Base-by-base conservation (phyloP, 2,113 vertebrate species). In the Misgurnus mizolepis region DNA sequence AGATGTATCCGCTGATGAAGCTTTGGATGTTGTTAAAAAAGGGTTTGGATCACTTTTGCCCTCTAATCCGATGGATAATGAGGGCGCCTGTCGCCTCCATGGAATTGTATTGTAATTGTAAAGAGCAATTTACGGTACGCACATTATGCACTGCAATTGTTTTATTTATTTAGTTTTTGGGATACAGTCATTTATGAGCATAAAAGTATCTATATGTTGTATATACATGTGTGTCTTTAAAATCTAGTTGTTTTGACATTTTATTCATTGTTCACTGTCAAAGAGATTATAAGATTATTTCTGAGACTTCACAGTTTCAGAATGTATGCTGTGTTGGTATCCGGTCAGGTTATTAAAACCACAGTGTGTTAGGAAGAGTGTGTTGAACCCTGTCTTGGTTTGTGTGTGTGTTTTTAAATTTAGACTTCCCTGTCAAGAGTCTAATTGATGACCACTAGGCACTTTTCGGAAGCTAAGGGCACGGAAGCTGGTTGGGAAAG, bases 21-120 rank as follows among this genome's bases (percentile, higher is more conserved):
- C 89, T 88, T 88, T 86, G 89, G 93, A 86, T 92, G 87, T 90
- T 92, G 92, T 93, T 94, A 89, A 89, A 86, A 83, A 91, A 90
- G 88, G 87, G 89, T 91, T 90, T 39, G 83, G 67, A 88, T 91
- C 86, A 89, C 78, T 81, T 88, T 88, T 81, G 72, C 76, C 85
- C 80, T 86, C 84, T 82, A 78, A 84, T 87, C 87, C 82, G 43
- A 66, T 22, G 66, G 78, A 62, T 62, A 85, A 80, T 80, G 61
- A 80, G 70, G 47, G 22, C 47, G 77, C 50, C 67, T 72, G 5
- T 68, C 73, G 82, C 81, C 88, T 81, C 83, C 85, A 62, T 6
- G 61, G 88, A 80, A 86, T 89, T 85, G 73, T 77, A 56, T 89
- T 85, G 87, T 88, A 90, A 88, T 85, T 50, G 80, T 69, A 67